Evolutionary conservation across 2,113 vertebrate genomes (phyloP).

Genomic region (Xiphophorus hellerii): DNA sequence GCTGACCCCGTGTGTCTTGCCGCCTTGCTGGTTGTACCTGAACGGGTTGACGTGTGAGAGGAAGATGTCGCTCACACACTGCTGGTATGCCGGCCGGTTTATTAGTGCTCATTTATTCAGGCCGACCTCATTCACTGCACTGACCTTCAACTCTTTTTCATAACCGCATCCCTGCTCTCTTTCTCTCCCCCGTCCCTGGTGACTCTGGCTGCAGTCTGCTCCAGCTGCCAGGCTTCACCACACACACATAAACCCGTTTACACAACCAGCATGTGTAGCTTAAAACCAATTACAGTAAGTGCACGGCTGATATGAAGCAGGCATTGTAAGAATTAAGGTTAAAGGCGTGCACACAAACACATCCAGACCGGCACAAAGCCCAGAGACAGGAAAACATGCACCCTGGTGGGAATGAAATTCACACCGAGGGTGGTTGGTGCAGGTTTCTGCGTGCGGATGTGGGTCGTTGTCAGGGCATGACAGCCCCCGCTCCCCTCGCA

Average conservation of each 20-base stretch:
- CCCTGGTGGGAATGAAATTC: constrained; percentile 61
- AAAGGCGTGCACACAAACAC: background rate
- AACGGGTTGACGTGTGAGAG: constrained; percentile 1
- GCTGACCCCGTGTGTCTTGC: background rate
- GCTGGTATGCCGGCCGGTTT: constrained; percentile 39
- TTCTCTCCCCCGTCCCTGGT: constrained; percentile 49
- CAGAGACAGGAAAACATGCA: constrained; percentile 56
- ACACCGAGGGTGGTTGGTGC: constrained; percentile 54
- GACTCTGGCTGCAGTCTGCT: constrained; percentile 63
- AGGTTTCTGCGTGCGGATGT: constrained; percentile 22
- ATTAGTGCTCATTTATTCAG: constrained; percentile 69
- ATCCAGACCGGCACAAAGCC: constrained; percentile 39
- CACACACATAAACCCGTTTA: constrained; percentile 11
- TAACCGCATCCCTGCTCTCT: constrained; percentile 50
- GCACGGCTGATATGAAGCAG: constrained; percentile 19
- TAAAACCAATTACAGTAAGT: constrained; percentile 48
- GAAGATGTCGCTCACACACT: constrained; percentile 3
- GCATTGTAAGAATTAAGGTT: constrained; percentile 17
- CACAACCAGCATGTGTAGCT: constrained; percentile 22
- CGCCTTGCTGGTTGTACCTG: constrained; percentile 18
- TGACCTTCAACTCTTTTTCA: constrained; percentile 79
- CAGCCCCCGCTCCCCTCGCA: constrained; percentile 49
- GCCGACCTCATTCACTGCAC: constrained; percentile 70
- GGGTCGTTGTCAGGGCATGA: constrained; percentile 37
- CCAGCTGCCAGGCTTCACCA: constrained; percentile 59